These are phyloP conservation scores for Podargus strigoides DNA, from an alignment of 2,797 vertebrate genomes.

Conservation along the genomic window DNA sequence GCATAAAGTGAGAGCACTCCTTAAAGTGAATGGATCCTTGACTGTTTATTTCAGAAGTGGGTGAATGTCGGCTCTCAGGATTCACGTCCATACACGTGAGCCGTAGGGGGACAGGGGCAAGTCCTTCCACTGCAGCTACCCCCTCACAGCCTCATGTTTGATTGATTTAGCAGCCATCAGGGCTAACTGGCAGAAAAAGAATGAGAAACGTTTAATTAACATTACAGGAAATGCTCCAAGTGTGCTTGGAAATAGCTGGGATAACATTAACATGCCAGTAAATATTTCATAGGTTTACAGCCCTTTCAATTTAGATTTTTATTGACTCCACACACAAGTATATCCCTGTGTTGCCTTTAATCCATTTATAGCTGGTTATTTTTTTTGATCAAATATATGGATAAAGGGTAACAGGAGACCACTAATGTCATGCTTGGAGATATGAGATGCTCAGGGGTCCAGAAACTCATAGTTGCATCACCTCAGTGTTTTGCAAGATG, in stretches of 20 bases:
- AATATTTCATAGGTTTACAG: slow-evolving; percentile 25
- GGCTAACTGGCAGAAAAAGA: not conserved
- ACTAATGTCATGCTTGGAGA: not conserved
- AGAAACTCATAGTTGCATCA: not conserved
- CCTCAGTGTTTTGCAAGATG: not conserved
- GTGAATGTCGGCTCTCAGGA: not conserved
- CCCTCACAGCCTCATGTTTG: not conserved
- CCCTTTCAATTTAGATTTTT: slow-evolving; percentile 8
- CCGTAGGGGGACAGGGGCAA: not conserved
- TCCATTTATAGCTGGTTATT: not conserved
- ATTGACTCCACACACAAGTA: not conserved
- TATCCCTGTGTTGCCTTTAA: slow-evolving; percentile 7
- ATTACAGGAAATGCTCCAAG: slow-evolving; percentile 20
- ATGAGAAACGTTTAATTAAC: slow-evolving; percentile 21
- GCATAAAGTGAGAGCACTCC: not conserved
- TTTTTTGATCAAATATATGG: not conserved
- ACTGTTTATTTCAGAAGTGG: not conserved
- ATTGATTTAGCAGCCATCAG: slow-evolving; percentile 3
- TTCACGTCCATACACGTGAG: not conserved
- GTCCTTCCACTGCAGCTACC: not conserved
- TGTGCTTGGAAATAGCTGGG: not conserved
- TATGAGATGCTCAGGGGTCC: not conserved
- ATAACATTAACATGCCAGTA: slow-evolving; percentile 5
- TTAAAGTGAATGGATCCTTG: not conserved
- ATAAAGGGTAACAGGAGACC: not conserved